Conservation (phyloP, 2,797 vertebrate genomes). For the Gobio occitaniae region DNA sequence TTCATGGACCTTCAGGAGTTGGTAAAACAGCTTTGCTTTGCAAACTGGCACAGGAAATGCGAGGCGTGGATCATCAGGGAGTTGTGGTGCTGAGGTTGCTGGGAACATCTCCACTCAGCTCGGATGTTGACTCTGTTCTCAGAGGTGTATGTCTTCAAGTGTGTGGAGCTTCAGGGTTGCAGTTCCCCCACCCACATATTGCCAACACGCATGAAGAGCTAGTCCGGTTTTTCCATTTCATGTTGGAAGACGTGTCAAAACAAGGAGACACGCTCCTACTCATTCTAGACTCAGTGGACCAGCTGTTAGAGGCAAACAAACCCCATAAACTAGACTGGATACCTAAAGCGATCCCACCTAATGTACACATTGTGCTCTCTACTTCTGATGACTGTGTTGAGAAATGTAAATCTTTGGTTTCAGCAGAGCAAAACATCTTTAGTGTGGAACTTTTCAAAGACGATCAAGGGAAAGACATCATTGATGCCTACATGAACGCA, state of each 20-base stretch:
- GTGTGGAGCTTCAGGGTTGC: slow-evolving; percentile 74
- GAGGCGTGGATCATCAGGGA: slow-evolving; percentile 61
- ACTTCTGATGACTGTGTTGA: slow-evolving; percentile 66
- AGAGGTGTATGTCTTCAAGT: slow-evolving; percentile 78
- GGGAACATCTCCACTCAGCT: slow-evolving; percentile 74
- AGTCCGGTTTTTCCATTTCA: slow-evolving; percentile 73
- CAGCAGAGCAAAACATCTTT: slow-evolving; percentile 66
- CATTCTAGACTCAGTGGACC: slow-evolving; percentile 81
- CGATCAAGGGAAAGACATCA: slow-evolving; percentile 72
- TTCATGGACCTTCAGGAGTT: slow-evolving; percentile 77
- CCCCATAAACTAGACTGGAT: slow-evolving; percentile 76
- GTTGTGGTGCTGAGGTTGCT: slow-evolving; percentile 76
- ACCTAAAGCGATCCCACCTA: slow-evolving; percentile 75
- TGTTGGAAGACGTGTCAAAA: slow-evolving; percentile 73
- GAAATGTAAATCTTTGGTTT: slow-evolving; percentile 57
- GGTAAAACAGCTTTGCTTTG: slow-evolving; percentile 84
- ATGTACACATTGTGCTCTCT: slow-evolving; percentile 80
- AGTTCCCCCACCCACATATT: slow-evolving; percentile 67
- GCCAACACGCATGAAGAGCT: slow-evolving; percentile 68
- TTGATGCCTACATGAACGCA: slow-evolving; percentile 69
- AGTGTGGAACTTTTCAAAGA: slow-evolving; percentile 72
- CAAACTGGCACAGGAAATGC: slow-evolving; percentile 73
- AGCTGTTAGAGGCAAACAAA: slow-evolving; percentile 66
- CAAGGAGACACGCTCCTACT: slow-evolving; percentile 76
- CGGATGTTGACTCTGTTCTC: slow-evolving; percentile 73